A percentile compares a stretch with the other conserved stretches of the same genome.
Evolutionary conservation across 2,113 vertebrate species (phyloP).

Genomic region (Upupa epops): DNA sequence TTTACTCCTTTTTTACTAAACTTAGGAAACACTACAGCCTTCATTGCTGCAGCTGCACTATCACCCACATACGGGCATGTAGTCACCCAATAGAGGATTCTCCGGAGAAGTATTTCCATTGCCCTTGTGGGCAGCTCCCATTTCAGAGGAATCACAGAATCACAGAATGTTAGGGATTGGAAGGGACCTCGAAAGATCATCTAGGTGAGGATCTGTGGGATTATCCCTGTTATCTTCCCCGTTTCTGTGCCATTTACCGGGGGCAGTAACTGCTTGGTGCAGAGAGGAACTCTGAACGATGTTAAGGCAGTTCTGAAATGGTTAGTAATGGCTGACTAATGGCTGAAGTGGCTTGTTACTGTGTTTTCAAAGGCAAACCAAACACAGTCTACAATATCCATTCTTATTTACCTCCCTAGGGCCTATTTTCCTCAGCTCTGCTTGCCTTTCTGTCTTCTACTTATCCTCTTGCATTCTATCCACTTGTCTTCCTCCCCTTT

Average conservation of each 20-base stretch:
- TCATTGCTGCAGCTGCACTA: background rate
- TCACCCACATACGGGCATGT: background rate
- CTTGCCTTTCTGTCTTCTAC: background rate
- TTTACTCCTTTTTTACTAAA: background rate
- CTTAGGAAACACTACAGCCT: background rate
- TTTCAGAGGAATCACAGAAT: too few relatives aligned
- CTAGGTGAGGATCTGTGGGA: too few relatives aligned
- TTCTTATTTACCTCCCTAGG: background rate
- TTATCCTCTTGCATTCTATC: background rate
- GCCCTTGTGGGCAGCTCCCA: background rate
- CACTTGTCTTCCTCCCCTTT: background rate
- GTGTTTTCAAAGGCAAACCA: background rate
- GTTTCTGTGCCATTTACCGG: background rate
- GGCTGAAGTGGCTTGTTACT: too few relatives aligned
- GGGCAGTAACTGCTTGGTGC: background rate
- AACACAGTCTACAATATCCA: background rate
- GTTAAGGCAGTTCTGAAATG: background rate
- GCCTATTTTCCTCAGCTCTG: background rate
- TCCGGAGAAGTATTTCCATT: background rate
- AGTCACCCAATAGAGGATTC: background rate
- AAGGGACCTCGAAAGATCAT: too few relatives aligned
- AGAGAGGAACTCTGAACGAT: background rate
- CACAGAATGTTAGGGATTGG: too few relatives aligned
- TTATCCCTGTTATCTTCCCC: background rate
- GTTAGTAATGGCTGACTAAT: too few relatives aligned